These are phyloP conservation scores for Xylocampa areola DNA, from an alignment of 2,888 invertebrate species.

Conservation along the genomic window DNA sequence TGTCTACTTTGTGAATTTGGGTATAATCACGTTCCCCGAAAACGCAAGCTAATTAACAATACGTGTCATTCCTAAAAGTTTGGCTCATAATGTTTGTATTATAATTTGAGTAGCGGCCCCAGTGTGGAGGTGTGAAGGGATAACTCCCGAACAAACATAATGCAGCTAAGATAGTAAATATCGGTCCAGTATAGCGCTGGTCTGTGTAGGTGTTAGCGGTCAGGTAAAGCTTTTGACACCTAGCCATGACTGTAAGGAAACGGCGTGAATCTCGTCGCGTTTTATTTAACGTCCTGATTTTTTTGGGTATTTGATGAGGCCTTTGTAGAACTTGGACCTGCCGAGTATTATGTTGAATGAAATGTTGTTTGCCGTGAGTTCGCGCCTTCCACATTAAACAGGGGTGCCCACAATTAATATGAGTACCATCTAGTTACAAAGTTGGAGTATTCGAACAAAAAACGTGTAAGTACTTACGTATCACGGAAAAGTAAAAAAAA, in stretches of 20 bases:
- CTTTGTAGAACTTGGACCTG: slow-evolving; percentile 66
- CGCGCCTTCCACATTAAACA: slow-evolving; percentile 43
- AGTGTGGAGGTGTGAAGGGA: slow-evolving; percentile 84
- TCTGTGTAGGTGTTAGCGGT: slow-evolving; percentile 82
- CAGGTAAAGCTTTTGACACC: slow-evolving; percentile 90
- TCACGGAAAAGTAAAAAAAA: slow-evolving; percentile 47
- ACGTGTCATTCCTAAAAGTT: slow-evolving; percentile 75
- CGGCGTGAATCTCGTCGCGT: slow-evolving; percentile 85
- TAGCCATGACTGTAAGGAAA: slow-evolving; percentile 75
- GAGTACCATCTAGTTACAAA: slow-evolving; percentile 44
- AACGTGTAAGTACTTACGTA: slow-evolving; percentile 38
- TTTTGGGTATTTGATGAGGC: slow-evolving; percentile 79
- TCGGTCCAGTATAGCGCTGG: slow-evolving; percentile 69
- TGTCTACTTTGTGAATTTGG: slow-evolving; percentile 38
- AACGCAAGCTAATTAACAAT: slow-evolving; percentile 56
- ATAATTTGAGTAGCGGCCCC: slow-evolving; percentile 83
- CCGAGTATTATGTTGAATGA: slow-evolving; percentile 70
- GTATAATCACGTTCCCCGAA: slow-evolving; percentile 54
- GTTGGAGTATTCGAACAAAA: slow-evolving; percentile 46
- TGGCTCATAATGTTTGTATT: slow-evolving; percentile 76
- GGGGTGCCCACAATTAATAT: slow-evolving; percentile 40
- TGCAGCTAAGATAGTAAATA: slow-evolving; percentile 82
- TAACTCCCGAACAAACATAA: slow-evolving; percentile 85
- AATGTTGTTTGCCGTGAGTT: slow-evolving; percentile 59
- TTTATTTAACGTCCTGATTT: slow-evolving; percentile 80